A percentile compares a stretch with the other conserved stretches of the same genome.
Conservation (phyloP, 2,113 vertebrate species). For the Coryphaenoides rupestris region DNA sequence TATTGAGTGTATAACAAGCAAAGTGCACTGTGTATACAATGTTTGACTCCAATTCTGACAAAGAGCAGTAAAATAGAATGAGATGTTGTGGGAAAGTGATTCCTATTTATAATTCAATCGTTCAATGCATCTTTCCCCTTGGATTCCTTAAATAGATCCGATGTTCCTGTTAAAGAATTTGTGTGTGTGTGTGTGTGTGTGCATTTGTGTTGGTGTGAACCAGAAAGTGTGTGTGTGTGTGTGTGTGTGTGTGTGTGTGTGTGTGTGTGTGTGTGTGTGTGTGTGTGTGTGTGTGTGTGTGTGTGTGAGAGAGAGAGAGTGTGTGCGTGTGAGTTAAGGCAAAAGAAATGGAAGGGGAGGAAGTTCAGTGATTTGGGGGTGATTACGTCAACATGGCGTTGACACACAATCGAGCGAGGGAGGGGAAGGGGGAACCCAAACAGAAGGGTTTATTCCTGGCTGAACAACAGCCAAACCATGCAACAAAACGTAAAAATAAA, state of each 20-base stretch:
- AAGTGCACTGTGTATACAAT: too few species aligned
- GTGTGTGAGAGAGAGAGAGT: neutral
- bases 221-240: neutral
- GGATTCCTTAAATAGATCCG: too few species aligned
- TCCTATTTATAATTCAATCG: too few species aligned
- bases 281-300: neutral
- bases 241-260: neutral
- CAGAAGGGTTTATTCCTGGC: conserved; percentile 29
- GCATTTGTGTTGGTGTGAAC: neutral
- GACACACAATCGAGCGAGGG: conserved; percentile 26
- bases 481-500: conserved; percentile 11
- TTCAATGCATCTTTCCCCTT: too few species aligned
- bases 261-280: too few species aligned
- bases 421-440: conserved; percentile 34
- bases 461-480: conserved; percentile 46
- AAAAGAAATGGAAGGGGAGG: conserved; percentile 14
- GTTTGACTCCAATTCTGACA: too few species aligned
- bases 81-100: too few species aligned
- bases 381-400: conserved; percentile 12
- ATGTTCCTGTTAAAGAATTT: too few species aligned
- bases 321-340: neutral
- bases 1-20: too few species aligned
- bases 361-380: conserved; percentile 6
- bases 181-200: too few species aligned
- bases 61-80: too few species aligned